phyloP scores from a whole-genome alignment of 2,797 vertebrate genomes.

The Dermochelys coriacea region DNA sequence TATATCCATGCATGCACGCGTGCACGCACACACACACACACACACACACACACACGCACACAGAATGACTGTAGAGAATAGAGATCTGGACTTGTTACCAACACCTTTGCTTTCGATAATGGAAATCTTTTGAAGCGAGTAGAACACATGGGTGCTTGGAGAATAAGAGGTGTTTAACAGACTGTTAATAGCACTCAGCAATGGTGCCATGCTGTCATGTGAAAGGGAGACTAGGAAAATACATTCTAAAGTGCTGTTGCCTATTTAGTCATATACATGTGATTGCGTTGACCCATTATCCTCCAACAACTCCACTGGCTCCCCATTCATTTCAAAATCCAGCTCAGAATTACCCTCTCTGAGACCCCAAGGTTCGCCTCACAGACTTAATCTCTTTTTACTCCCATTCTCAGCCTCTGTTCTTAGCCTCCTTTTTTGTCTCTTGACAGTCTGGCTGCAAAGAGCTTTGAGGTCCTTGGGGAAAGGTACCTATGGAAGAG shows the following conservation, averaged over 20 bases:
- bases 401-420: background rate
- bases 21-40: fast-evolving
- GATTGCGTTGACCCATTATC: background rate
- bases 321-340: background rate
- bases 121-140: background rate
- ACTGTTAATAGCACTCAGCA: background rate
- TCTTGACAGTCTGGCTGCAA: fast-evolving
- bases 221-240: background rate
- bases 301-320: background rate
- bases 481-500: background rate
- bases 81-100: background rate
- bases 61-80: background rate
- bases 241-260: background rate
- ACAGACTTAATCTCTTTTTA: background rate
- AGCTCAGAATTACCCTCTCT: background rate
- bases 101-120: background rate
- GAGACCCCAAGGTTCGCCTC: background rate
- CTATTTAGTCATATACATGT: background rate
- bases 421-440: background rate
- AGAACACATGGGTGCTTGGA: background rate
- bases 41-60: background rate
- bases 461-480: background rate
- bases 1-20: background rate
- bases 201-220: background rate
- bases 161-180: background rate